Evolutionary conservation across 2,888 invertebrate genomes (phyloP).

Genomic region (Trichacis sp.): DNA sequence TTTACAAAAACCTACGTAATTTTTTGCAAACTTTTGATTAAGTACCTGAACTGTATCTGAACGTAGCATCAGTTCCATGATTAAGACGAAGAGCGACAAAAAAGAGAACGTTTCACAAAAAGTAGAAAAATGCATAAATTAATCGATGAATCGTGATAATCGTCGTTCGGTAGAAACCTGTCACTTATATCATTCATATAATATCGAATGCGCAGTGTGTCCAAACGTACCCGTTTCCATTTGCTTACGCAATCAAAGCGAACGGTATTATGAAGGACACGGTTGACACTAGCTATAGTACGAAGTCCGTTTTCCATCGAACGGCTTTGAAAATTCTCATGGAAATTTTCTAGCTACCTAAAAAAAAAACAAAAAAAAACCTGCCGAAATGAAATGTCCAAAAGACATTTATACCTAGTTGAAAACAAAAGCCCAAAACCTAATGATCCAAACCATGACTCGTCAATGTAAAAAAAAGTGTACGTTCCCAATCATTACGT

Average conservation of each 20-base stretch:
- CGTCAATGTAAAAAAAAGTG: too few species aligned
- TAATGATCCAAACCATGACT: too few species aligned
- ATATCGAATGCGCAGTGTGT: constrained; percentile 33
- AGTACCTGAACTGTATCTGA: constrained; percentile 3
- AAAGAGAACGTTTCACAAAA: constrained; percentile 35
- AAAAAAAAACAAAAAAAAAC: neutral
- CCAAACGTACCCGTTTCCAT: constrained; percentile 42
- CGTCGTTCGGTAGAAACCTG: constrained; percentile 41
- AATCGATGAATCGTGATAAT: constrained; percentile 40
- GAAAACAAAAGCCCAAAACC: too few species aligned
- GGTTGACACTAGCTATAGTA: constrained; percentile 51
- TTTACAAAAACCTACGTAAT: too few species aligned
- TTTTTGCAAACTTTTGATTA: neutral
- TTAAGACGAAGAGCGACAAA: constrained; percentile 9
- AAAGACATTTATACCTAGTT: too few species aligned
- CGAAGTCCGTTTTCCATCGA: constrained; percentile 52
- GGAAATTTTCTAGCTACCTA: neutral
- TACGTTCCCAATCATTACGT: too few species aligned
- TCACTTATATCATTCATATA: constrained; percentile 43
- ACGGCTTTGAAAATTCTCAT: constrained; percentile 42
- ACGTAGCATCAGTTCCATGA: constrained; percentile 23
- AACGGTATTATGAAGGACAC: constrained; percentile 59
- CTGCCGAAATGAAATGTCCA: too few species aligned
- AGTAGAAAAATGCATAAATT: constrained; percentile 41
- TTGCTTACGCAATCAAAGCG: constrained; percentile 47